These are phyloP conservation scores for Hydropotes inermis DNA, from an alignment of 2,113 vertebrate genomes.

Conservation along the genomic window DNA sequence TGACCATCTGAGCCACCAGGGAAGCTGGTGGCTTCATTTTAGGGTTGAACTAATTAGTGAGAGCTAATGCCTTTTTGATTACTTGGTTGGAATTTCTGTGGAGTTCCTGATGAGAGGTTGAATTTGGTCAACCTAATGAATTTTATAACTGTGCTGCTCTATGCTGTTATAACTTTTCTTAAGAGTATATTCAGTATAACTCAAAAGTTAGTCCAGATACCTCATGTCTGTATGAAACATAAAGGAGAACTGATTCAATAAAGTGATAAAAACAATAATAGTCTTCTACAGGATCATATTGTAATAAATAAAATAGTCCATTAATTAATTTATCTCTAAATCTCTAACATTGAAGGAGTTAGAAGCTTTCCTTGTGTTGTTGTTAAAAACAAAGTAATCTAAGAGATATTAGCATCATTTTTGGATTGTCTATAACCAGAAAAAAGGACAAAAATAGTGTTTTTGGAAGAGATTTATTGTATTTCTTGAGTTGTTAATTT, in stretches of 20 bases:
- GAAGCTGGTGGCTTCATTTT: background rate
- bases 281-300: background rate
- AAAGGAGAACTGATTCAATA: background rate
- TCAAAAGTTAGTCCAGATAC: background rate
- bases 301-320: background rate
- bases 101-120: background rate
- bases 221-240: background rate
- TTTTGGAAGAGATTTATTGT: background rate
- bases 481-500: conserved; percentile 23
- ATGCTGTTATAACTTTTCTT: background rate
- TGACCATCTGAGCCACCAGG: background rate
- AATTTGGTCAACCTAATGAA: background rate
- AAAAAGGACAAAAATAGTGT: background rate
- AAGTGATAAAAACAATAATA: background rate
- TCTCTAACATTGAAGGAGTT: conserved; percentile 1
- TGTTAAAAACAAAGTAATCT: conserved; percentile 14
- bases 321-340: background rate
- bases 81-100: background rate
- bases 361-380: background rate
- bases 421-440: background rate
- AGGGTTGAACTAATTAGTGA: background rate
- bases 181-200: background rate
- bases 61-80: background rate
- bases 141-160: background rate
- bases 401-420: background rate